These are phyloP conservation scores for Apis mellifera DNA, from an alignment of 1,140 invertebrate species.

Conservation along the genomic window Amel_HAv3.1 CM009931.2:10271001-10271500, in stretches of 20 bases:
- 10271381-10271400: constrained; percentile 6
- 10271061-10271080: too few species aligned
- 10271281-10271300: constrained; percentile 14
- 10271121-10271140: too few species aligned
- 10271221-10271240: constrained; percentile 13
- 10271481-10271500: constrained; percentile 54
- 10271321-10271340: neutral
- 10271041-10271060: too few species aligned
- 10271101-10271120: neutral
- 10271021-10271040: too few species aligned
- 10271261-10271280: constrained; percentile 25
- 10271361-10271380: too few species aligned
- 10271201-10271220: constrained; percentile 6
- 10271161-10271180: neutral
- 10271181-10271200: neutral
- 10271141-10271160: neutral
- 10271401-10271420: neutral
- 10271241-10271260: constrained; percentile 9
- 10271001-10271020: too few species aligned
- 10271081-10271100: neutral
- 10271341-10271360: neutral
- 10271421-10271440: neutral
- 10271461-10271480: constrained; percentile 50
- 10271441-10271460: constrained; percentile 49
- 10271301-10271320: constrained; percentile 14